Percentiles rank a stretch among this genome's conserved stretches.
These are phyloP conservation scores for Pterobdella sp. DNA, from an alignment of 2,888 invertebrate species.

Conservation along the genomic window DNA sequence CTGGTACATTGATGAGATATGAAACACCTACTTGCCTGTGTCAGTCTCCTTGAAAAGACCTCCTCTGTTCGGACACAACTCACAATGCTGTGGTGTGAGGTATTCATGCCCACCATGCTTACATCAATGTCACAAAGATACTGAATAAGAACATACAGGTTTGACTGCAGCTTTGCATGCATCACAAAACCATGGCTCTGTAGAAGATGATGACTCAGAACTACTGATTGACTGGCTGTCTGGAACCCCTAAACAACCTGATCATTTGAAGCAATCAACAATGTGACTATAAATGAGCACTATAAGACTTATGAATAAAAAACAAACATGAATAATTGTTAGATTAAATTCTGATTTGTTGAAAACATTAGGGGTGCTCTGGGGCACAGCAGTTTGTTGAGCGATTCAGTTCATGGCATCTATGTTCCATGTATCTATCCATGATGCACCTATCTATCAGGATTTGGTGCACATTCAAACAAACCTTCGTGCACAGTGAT, in stretches of 20 bases:
- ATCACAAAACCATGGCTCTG: conserved; percentile 99
- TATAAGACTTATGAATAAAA: no score
- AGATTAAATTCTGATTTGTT: background rate
- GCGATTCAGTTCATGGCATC: background rate
- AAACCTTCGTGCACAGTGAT: conserved; percentile 88
- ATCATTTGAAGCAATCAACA: background rate
- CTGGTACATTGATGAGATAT: background rate
- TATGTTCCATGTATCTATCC: no score
- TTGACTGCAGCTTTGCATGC: conserved; percentile 84
- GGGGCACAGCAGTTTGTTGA: background rate
- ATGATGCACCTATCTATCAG: no score
- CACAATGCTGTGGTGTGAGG: conserved; percentile 60
- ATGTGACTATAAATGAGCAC: background rate
- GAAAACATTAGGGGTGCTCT: background rate
- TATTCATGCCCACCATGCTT: background rate
- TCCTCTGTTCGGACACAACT: conserved; percentile 88
- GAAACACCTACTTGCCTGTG: conserved; percentile 65
- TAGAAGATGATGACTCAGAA: conserved; percentile 84
- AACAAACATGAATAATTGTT: background rate
- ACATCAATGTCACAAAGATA: background rate
- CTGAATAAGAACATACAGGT: conserved; percentile 57
- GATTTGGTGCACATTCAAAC: no score
- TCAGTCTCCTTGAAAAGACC: conserved; percentile 89
- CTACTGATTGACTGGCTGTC: conserved; percentile 84
- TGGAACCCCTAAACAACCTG: conserved; percentile 77